These are phyloP conservation scores for Drosophila stalkeri DNA, from an alignment of 2,888 invertebrate species.

Conservation along the genomic window DNA sequence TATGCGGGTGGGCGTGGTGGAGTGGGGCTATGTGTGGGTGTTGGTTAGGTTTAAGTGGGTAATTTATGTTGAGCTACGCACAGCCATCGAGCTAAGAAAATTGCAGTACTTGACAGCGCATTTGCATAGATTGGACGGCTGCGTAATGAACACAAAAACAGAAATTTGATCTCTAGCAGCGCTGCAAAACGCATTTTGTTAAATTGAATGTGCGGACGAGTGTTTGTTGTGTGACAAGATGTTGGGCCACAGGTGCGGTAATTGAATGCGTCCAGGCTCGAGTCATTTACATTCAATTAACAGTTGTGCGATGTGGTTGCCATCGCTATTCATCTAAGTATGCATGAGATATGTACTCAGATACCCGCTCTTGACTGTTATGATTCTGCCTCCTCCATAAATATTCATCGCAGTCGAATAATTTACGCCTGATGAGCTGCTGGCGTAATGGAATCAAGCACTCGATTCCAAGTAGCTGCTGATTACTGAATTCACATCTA, in stretches of 20 bases:
- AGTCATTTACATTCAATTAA: slow-evolving; percentile 75
- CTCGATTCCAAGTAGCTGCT: slow-evolving; percentile 3
- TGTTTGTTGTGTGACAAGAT: not conserved
- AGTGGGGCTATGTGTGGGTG: not conserved
- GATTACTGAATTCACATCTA: slow-evolving; percentile 12
- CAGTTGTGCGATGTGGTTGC: slow-evolving; percentile 53
- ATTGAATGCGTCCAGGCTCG: slow-evolving; percentile 64
- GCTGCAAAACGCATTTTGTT: slow-evolving; percentile 45
- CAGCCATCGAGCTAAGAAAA: slow-evolving; percentile 45
- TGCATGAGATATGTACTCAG: slow-evolving; percentile 34
- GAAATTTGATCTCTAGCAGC: slow-evolving; percentile 56
- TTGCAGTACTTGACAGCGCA: slow-evolving; percentile 51
- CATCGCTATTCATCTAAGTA: slow-evolving; percentile 44
- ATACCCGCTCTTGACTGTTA: slow-evolving; percentile 29
- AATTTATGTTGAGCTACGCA: slow-evolving; percentile 51
- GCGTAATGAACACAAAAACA: slow-evolving; percentile 55
- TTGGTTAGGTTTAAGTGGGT: slow-evolving; percentile 41
- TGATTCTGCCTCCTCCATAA: slow-evolving; percentile 31
- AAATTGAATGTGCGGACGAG: slow-evolving; percentile 35
- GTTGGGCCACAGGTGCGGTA: slow-evolving; percentile 62
- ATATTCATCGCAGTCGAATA: slow-evolving; percentile 43
- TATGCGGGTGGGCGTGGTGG: slow-evolving; percentile 24
- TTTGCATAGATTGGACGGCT: slow-evolving; percentile 68
- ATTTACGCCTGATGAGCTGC: slow-evolving; percentile 34
- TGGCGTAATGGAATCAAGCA: slow-evolving; percentile 15